Percentiles rank a stretch among this genome's conserved stretches.
These are phyloP conservation scores for Sebastes itinus DNA, from an alignment of 2,797 vertebrate genomes.

Conservation along the genomic window DNA sequence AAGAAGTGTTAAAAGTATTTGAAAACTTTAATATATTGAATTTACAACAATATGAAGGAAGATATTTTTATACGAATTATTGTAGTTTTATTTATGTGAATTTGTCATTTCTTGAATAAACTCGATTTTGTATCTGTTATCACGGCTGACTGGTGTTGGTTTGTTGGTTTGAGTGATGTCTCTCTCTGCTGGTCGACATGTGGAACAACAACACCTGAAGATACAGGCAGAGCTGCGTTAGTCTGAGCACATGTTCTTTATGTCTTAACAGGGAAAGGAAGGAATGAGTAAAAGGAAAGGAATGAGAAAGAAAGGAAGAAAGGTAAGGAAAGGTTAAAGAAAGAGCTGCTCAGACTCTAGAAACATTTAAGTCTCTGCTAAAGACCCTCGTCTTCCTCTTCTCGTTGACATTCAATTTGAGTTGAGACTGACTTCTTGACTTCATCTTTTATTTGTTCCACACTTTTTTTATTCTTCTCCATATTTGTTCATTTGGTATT, in stretches of 20 bases:
- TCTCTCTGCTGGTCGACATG: conserved; percentile 27
- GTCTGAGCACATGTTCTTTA: too few species aligned
- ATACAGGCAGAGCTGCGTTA: not conserved
- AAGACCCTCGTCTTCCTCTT: too few species aligned
- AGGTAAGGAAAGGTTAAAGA: not conserved
- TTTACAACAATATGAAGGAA: not conserved
- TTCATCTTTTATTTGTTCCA: rapidly evolving
- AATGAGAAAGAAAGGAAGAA: not conserved
- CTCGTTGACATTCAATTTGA: too few species aligned
- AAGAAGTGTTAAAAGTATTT: conserved; percentile 24
- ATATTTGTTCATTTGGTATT: too few species aligned
- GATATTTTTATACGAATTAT: conserved; percentile 26
- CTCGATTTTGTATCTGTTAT: not conserved
- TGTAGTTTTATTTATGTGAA: conserved; percentile 37
- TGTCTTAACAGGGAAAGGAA: not conserved
- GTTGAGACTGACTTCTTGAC: too few species aligned
- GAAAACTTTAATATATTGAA: conserved; percentile 35
- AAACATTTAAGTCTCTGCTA: too few species aligned
- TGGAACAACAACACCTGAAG: not conserved
- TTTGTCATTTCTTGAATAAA: conserved; percentile 43
- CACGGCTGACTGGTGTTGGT: not conserved
- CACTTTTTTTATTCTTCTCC: too few species aligned
- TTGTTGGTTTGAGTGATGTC: not conserved
- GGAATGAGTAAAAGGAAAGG: too few species aligned
- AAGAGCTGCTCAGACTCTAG: too few species aligned